These are phyloP conservation scores for Pseudorhombus dupliciocellatus DNA, from an alignment of 2,113 vertebrate species.

Conservation along the genomic window DNA sequence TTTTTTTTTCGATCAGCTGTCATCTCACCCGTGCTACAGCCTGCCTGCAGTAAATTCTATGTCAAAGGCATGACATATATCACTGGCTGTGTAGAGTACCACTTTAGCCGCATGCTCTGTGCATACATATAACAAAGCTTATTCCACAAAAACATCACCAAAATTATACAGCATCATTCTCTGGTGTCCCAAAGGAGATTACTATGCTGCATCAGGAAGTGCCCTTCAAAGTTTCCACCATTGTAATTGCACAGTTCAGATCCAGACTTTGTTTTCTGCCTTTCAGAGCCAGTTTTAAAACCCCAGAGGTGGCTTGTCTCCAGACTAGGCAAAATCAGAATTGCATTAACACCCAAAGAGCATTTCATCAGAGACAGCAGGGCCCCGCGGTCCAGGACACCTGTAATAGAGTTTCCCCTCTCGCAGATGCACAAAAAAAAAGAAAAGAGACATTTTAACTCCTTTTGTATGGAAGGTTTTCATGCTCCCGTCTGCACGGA, in stretches of 20 bases:
- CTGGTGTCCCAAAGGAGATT: slow-evolving; percentile 38
- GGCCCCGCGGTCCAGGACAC: slow-evolving; percentile 83
- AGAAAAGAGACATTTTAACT: slow-evolving; percentile 68
- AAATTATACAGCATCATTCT: slow-evolving; percentile 58
- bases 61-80: slow-evolving; percentile 15
- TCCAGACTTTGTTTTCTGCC: slow-evolving; percentile 67
- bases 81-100: slow-evolving; percentile 9
- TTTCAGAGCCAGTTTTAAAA: slow-evolving; percentile 64
- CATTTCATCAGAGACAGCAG: slow-evolving; percentile 87
- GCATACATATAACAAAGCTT: slow-evolving; percentile 44
- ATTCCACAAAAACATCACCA: slow-evolving; percentile 54
- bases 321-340: slow-evolving; percentile 82
- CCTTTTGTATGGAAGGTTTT: slow-evolving; percentile 93
- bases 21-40: background rate
- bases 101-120: slow-evolving; percentile 18
- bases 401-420: slow-evolving; percentile 92
- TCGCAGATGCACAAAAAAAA: slow-evolving; percentile 66
- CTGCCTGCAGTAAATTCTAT: background rate
- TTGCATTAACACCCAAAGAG: slow-evolving; percentile 88
- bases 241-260: slow-evolving; percentile 57
- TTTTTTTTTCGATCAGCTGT: background rate
- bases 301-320: slow-evolving; percentile 85
- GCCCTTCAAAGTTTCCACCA: slow-evolving; percentile 63
- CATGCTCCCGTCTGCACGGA: slow-evolving; percentile 87
- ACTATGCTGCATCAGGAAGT: slow-evolving; percentile 56